Evolutionary conservation across 92 coral and sea anemone species (phyloP), one percentile per base, ranked within the genome.

Genomic region (Zoanthus solanderi): DNA sequence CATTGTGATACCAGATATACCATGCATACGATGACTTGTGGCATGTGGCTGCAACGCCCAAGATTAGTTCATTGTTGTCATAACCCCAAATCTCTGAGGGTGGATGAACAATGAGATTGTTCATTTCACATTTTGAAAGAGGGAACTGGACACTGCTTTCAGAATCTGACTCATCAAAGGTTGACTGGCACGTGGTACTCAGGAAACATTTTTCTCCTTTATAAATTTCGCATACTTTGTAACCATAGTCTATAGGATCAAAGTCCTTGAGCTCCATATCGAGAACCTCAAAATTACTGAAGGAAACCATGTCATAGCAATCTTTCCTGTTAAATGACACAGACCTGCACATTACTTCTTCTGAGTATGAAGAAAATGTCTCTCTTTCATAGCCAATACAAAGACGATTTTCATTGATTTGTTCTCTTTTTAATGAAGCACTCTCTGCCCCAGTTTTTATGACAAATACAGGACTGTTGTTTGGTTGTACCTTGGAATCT

Each of bases 241-340:
- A 92, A 29, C 75, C 94, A 79, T 65, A 58, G 32, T 92, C 92
- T 50, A 89, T 71, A 0, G 86, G 92, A 87, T 85, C 91, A 82
- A 84, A 89, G 32, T 85, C 78, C 9, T 75, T 47, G 9, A 92
- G 84, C 84, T 66, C 82, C 42, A 72, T 72, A 15, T 85, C 92
- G 31, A 48, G 71, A 85, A 86, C 84, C 16, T 30, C 30, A 65
- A 83, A 71, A 75, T 92, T 79, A 31, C 44, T n/a, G 34, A 74
- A 71, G 56, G 85, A 85, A 63, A 48, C 30, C 54, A 47, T 31
- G 42, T 87, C 87, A 29, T 92, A 78, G 91, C 94, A 89, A 45
- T 85, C 74, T 85, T 87, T 80, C 60, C 83, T 73, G 53, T 74
- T 77, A 67, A 71, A 85, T 34, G 90, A 63, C 79, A 89, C 28